Conservation (phyloP, 2,113 vertebrate genomes). For the Baryphthengus martii region DNA sequence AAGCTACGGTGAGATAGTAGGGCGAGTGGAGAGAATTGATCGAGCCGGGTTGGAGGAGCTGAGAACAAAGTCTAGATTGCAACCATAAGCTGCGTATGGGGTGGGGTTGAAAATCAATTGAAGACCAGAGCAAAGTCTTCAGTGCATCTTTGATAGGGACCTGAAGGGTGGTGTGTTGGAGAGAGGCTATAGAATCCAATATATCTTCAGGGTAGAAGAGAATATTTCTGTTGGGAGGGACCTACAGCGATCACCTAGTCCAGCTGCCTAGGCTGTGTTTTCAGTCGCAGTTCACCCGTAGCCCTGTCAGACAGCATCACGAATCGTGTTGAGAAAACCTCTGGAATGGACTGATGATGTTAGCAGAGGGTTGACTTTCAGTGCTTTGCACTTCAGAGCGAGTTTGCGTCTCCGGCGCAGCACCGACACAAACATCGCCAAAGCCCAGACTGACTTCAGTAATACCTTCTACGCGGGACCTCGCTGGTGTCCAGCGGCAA, state of each 20-base stretch:
- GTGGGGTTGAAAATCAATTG: not conserved
- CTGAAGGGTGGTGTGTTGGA: not conserved
- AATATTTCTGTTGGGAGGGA: not conserved
- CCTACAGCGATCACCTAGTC: not conserved
- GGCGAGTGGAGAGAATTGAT: not conserved
- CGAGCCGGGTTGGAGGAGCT: not conserved
- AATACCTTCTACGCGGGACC: fast-evolving
- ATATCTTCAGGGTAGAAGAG: not conserved
- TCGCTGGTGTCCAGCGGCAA: not conserved
- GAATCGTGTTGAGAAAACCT: not conserved
- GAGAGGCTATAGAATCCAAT: not conserved
- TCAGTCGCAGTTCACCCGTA: not conserved
- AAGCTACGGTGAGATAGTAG: not conserved
- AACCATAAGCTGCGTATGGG: not conserved
- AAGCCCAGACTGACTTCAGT: fast-evolving
- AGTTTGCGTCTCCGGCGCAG: not conserved
- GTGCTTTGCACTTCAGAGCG: not conserved
- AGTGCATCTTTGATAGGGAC: not conserved
- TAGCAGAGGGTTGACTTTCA: not conserved
- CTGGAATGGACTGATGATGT: not conserved
- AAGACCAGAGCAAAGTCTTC: slow-evolving; percentile 24
- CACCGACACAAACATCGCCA: not conserved
- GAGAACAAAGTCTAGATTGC: slow-evolving; percentile 11
- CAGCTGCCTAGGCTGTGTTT: not conserved
- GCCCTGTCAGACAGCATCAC: not conserved